Percentiles rank a stretch among this genome's conserved stretches.
Conservation (phyloP, 2,888 invertebrate genomes). For the Cosmia trapezina region DNA sequence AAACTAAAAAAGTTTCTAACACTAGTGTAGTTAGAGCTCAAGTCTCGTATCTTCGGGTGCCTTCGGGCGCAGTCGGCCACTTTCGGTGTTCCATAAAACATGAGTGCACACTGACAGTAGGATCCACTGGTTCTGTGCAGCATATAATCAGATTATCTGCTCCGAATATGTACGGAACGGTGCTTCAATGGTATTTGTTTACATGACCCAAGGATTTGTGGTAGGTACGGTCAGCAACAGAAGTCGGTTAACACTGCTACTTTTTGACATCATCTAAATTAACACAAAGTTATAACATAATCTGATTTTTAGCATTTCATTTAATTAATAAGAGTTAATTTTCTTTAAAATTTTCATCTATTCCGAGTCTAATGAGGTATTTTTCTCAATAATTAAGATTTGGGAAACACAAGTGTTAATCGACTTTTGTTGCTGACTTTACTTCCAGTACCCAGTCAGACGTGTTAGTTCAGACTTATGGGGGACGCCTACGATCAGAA, state of each 20-base stretch:
- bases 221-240: too few relatives aligned
- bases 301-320: too few relatives aligned
- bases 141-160: slow-evolving; percentile 54
- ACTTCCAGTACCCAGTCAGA: slow-evolving; percentile 40
- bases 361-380: too few relatives aligned
- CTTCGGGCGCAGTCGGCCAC: slow-evolving; percentile 43
- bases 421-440: too few relatives aligned
- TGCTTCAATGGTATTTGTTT: slow-evolving; percentile 59
- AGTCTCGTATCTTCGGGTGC: slow-evolving; percentile 40
- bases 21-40: slow-evolving; percentile 34
- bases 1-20: slow-evolving; percentile 56
- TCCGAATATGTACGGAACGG: slow-evolving; percentile 32
- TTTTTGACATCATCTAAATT: too few relatives aligned
- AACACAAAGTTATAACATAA: too few relatives aligned
- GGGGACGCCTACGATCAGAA: slow-evolving; percentile 70
- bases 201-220: slow-evolving; percentile 64
- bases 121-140: slow-evolving; percentile 22
- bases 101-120: slow-evolving; percentile 51
- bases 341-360: too few relatives aligned
- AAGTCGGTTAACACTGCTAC: too few relatives aligned
- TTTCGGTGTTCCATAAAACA: slow-evolving; percentile 55
- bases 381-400: too few relatives aligned
- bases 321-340: too few relatives aligned
- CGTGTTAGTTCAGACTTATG: slow-evolving; percentile 66
- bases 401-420: too few relatives aligned